Evolutionary conservation across 2,888 invertebrate genomes (phyloP).

Genomic region (Melinopterus prodromus): DNA sequence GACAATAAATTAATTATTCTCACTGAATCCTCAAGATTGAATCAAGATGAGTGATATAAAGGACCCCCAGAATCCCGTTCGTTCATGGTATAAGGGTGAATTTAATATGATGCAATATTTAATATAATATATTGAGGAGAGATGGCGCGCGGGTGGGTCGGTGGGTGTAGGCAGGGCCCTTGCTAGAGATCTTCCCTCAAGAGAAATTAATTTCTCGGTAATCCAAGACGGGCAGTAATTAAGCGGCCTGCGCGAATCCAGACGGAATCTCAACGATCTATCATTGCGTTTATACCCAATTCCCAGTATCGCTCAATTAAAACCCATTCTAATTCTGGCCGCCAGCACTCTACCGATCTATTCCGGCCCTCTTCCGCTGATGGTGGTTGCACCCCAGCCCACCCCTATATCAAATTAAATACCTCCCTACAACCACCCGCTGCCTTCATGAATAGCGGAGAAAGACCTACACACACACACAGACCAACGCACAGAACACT

Average conservation of each 20-base stretch:
- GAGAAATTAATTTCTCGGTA: constrained; percentile 62
- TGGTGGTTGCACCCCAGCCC: background rate
- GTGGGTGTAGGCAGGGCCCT: constrained; percentile 4
- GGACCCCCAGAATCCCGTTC: constrained; percentile 48
- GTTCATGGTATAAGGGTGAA: constrained; percentile 44
- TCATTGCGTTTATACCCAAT: constrained; percentile 58
- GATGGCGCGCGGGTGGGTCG: constrained; percentile 43
- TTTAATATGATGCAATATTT: constrained; percentile 61
- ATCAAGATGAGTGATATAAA: background rate
- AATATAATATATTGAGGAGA: constrained; percentile 57
- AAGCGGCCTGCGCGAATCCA: constrained; percentile 55
- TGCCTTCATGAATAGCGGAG: background rate
- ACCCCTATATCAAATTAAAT: constrained; percentile 30
- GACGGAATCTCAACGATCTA: constrained; percentile 59
- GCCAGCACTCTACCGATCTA: background rate
- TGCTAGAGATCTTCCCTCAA: constrained; percentile 41
- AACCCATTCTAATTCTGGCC: constrained; percentile 37
- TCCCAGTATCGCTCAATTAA: constrained; percentile 47
- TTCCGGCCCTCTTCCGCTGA: background rate
- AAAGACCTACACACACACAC: background rate
- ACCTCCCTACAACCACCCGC: constrained; percentile 10
- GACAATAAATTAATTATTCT: too few relatives aligned
- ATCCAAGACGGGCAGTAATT: constrained; percentile 62
- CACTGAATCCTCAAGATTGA: too few relatives aligned
- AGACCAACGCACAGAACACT: background rate